Conservation (phyloP, 2,888 invertebrate genomes). For the Scaptomyza flava region DNA sequence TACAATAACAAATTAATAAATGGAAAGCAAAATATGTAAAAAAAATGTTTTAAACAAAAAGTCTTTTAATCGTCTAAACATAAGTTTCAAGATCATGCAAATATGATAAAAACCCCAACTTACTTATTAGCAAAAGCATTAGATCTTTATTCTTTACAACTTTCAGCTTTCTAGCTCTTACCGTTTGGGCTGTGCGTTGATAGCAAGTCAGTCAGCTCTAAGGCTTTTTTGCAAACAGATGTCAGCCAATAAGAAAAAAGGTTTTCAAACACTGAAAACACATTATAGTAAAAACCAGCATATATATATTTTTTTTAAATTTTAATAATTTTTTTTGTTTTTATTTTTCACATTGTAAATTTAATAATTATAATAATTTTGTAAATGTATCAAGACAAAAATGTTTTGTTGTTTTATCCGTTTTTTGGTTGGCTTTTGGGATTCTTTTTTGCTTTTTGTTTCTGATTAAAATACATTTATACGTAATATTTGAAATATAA, state of each 20-base stretch:
- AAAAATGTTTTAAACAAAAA: neutral
- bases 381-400: constrained; percentile 84
- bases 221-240: neutral
- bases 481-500: constrained; percentile 82
- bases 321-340: constrained; percentile 79
- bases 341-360: constrained; percentile 81
- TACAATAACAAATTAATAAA: constrained; percentile 76
- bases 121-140: too few species aligned
- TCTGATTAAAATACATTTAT: constrained; percentile 84
- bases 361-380: constrained; percentile 83
- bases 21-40: constrained; percentile 57
- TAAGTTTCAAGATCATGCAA: too few species aligned
- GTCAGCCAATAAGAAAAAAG: too few species aligned
- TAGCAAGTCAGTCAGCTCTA: neutral
- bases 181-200: too few species aligned
- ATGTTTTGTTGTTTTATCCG: constrained; percentile 67
- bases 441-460: constrained; percentile 56
- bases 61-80: neutral
- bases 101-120: too few species aligned
- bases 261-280: too few species aligned
- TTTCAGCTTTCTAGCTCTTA: too few species aligned
- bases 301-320: constrained; percentile 55
- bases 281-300: neutral
- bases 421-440: neutral
- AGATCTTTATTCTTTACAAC: too few species aligned